Conservation (phyloP, 1,140 invertebrate genomes). For the Pseudomyrmex concolor region DNA sequence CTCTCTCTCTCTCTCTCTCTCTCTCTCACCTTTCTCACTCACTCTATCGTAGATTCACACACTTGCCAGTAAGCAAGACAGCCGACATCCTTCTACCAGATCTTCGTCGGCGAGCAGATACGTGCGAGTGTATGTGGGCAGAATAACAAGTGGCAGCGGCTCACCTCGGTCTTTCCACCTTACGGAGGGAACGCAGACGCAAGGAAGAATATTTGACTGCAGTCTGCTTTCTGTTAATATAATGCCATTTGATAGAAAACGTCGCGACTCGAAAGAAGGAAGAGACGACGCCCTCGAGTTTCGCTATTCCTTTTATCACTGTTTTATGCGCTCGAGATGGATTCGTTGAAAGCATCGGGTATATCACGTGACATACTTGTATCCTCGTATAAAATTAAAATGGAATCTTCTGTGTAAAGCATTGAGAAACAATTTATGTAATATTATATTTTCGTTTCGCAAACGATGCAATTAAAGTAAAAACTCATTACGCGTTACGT, state of each 20-base stretch:
- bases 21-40: slow-evolving; percentile 7
- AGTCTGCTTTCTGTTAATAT: slow-evolving; percentile 54
- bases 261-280: too few species aligned
- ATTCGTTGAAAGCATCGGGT: neutral
- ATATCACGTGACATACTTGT: neutral
- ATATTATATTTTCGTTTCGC: neutral
- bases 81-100: slow-evolving; percentile 40
- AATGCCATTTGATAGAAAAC: neutral
- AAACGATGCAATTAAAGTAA: neutral
- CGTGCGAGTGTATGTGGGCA: slow-evolving; percentile 27
- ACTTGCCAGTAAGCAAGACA: slow-evolving; percentile 54
- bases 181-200: slow-evolving; percentile 3
- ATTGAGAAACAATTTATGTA: neutral
- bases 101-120: slow-evolving; percentile 62
- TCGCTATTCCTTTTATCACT: slow-evolving; percentile 7
- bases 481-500: slow-evolving; percentile 3
- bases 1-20: neutral
- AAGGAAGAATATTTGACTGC: slow-evolving; percentile 6
- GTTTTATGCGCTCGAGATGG: neutral
- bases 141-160: slow-evolving; percentile 73
- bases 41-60: too few species aligned
- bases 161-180: neutral
- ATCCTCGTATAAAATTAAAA: neutral
- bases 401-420: neutral
- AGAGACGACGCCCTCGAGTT: neutral